Evolutionary conservation across 1,140 invertebrate genomes (phyloP).

Genomic region (Rhopalosiphum padi): DNA sequence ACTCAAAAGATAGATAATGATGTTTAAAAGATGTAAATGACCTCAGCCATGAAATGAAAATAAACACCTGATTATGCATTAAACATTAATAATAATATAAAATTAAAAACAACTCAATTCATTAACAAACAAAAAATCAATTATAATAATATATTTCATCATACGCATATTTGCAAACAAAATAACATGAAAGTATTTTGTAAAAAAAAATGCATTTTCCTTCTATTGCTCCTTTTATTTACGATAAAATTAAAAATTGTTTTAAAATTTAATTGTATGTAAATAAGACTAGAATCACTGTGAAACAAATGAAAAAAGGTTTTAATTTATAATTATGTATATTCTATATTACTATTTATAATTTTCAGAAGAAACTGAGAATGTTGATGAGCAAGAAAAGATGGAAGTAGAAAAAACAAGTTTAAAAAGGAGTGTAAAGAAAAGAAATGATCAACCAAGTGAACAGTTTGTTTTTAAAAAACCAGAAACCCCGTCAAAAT

Average conservation of each 20-base stretch:
- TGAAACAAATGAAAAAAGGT: neutral
- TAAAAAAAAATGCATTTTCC: too few relatives aligned
- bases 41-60: too few relatives aligned
- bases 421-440: neutral
- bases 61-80: too few relatives aligned
- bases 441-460: neutral
- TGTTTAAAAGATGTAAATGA: neutral
- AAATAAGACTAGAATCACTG: neutral
- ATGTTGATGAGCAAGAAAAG: neutral
- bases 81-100: too few relatives aligned
- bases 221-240: too few relatives aligned
- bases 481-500: constrained; percentile 48
- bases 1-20: neutral
- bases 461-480: constrained; percentile 53
- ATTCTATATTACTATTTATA: neutral
- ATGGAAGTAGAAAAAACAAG: constrained; percentile 4
- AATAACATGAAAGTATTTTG: too few relatives aligned
- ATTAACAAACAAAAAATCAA: too few relatives aligned
- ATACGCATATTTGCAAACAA: too few relatives aligned
- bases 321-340: neutral
- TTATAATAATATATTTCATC: too few relatives aligned
- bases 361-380: neutral
- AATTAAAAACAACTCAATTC: too few relatives aligned
- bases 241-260: too few relatives aligned
- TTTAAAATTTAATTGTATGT: neutral